Evolutionary conservation across 2,797 vertebrate species (phyloP).

Genomic region (Oreortyx pictus): DNA sequence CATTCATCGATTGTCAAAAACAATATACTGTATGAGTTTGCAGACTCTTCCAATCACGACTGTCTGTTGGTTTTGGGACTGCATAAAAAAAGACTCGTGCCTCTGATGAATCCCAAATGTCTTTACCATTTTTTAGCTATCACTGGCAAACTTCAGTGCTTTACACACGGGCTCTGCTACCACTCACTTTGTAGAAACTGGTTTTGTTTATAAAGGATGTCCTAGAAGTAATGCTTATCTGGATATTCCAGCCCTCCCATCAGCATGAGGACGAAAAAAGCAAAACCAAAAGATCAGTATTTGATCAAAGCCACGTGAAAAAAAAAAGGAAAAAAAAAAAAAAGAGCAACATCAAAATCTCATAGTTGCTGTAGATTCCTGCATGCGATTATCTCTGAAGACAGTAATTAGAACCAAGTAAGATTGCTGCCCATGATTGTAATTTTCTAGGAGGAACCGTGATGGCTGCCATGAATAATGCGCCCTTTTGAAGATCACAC

Average conservation of each 20-base stretch:
- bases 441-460: constrained; percentile 9
- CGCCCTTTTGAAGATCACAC: background rate
- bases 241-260: background rate
- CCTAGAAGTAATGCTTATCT: background rate
- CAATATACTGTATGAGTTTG: background rate
- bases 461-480: background rate
- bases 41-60: background rate
- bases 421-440: background rate
- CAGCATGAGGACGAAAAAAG: background rate
- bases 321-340: background rate
- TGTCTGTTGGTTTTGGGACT: background rate
- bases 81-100: background rate
- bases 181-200: background rate
- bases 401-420: background rate
- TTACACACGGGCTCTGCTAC: background rate
- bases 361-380: background rate
- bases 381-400: background rate
- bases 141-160: background rate
- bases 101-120: background rate
- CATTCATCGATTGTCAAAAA: background rate
- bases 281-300: background rate
- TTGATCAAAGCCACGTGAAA: background rate
- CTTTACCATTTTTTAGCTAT: background rate
- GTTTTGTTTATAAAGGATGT: background rate
- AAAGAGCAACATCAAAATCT: background rate